A percentile compares a stretch with the other conserved stretches of the same genome.
Conservation (phyloP, 2,113 vertebrate species). For the Helogale parvula region DNA sequence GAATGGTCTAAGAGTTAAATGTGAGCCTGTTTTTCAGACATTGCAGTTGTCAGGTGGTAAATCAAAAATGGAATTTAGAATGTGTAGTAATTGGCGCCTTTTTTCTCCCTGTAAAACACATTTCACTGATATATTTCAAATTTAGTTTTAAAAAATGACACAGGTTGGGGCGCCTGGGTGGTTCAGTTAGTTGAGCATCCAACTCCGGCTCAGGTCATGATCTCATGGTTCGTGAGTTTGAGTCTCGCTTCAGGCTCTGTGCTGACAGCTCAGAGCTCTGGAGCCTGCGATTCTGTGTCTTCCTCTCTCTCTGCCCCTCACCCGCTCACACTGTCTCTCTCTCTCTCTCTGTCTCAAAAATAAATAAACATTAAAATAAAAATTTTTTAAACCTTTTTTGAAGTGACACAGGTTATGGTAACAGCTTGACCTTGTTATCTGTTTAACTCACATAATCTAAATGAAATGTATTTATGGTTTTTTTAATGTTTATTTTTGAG, state of each 20-base stretch:
- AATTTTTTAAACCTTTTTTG: no score
- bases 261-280: no score
- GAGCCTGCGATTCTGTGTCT: no score
- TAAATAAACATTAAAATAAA: no score
- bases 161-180: background rate
- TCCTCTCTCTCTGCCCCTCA: no score
- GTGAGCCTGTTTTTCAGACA: slow-evolving; percentile 55
- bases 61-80: slow-evolving; percentile 67
- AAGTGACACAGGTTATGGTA: background rate
- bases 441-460: slow-evolving; percentile 43
- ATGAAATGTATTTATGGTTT: background rate
- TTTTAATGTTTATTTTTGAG: no score
- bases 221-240: no score
- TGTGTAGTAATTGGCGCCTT: background rate
- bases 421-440: background rate
- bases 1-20: slow-evolving; percentile 49
- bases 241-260: no score
- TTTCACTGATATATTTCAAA: slow-evolving; percentile 49
- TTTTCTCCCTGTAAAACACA: background rate
- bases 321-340: no score
- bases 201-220: no score
- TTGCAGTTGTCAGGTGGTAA: slow-evolving; percentile 72
- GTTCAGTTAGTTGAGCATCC: no score
- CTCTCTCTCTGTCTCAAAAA: no score
- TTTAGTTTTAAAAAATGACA: background rate